A percentile compares a stretch with the other conserved stretches of the same genome.
phyloP scores from a whole-genome alignment of 2,113 vertebrate species.

The Chaenogobius annularis region DNA sequence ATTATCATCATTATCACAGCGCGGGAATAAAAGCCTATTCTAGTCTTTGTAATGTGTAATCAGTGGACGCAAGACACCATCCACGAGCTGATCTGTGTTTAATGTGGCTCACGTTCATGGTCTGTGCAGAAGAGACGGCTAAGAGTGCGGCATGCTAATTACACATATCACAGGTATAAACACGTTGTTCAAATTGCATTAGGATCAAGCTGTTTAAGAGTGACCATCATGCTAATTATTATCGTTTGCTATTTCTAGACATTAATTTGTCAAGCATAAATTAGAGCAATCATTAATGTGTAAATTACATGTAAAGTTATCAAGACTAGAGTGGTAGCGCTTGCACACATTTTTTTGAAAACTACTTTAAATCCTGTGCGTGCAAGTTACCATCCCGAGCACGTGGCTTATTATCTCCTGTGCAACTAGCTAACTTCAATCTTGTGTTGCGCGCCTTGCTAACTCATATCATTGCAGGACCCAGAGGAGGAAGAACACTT shows the following conservation, averaged over 20 bases:
- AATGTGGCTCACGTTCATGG: conserved; percentile 10
- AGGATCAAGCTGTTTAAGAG: conserved; percentile 22
- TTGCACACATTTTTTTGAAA: no score
- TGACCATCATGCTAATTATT: conserved; percentile 4
- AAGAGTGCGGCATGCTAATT: conserved; percentile 24
- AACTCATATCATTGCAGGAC: no score
- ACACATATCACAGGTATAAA: conserved; percentile 20
- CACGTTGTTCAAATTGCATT: conserved; percentile 5
- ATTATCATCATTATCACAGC: conserved; percentile 59
- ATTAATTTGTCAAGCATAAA: background rate
- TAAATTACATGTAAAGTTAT: background rate
- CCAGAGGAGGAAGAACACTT: no score
- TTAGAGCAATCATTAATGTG: background rate
- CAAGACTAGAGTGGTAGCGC: background rate
- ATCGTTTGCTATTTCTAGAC: background rate
- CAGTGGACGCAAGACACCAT: conserved; percentile 31
- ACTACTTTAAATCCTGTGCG: no score
- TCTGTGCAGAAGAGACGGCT: conserved; percentile 14
- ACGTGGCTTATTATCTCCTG: no score
- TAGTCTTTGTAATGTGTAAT: conserved; percentile 36
- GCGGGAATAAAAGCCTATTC: conserved; percentile 42
- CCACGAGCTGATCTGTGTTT: conserved; percentile 12
- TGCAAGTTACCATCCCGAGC: background rate
- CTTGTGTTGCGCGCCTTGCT: no score
- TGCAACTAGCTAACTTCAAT: no score